These are phyloP conservation scores for Odontamblyopus rebecca DNA, from an alignment of 2,797 vertebrate species.

Conservation along the genomic window DNA sequence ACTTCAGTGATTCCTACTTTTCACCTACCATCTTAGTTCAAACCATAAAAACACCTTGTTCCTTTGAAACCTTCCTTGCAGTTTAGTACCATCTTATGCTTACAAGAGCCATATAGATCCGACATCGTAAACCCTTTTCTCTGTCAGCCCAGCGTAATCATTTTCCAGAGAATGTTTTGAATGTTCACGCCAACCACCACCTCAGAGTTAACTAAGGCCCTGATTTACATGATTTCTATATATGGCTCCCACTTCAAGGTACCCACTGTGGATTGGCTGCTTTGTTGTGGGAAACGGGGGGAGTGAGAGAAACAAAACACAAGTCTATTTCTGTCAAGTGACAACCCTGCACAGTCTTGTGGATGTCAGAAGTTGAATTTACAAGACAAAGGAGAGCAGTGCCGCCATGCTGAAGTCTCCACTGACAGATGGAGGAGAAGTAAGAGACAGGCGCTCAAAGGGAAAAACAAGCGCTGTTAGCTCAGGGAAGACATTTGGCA, in stretches of 20 bases:
- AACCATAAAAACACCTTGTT: conserved; percentile 50
- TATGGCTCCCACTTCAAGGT: conserved; percentile 74
- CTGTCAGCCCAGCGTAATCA: conserved; percentile 46
- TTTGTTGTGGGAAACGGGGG: conserved; percentile 71
- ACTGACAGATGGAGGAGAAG: conserved; percentile 72
- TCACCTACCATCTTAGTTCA: not conserved
- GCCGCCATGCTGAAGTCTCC: conserved; percentile 63
- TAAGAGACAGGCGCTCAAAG: conserved; percentile 65
- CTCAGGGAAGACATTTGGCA: conserved; percentile 58
- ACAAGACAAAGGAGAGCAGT: conserved; percentile 72
- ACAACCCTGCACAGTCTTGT: conserved; percentile 73
- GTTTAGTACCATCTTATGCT: conserved; percentile 45
- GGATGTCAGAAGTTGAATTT: conserved; percentile 76
- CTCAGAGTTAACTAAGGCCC: conserved; percentile 57
- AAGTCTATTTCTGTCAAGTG: conserved; percentile 75
- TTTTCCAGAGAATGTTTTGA: conserved; percentile 57
- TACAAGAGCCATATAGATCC: conserved; percentile 40
- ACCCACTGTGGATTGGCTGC: conserved; percentile 71
- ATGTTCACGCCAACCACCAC: conserved; percentile 52
- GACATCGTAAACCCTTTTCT: conserved; percentile 48
- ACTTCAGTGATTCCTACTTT: not conserved
- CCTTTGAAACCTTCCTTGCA: conserved; percentile 53
- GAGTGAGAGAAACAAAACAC: conserved; percentile 56
- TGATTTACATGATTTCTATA: conserved; percentile 74
- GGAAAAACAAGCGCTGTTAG: conserved; percentile 51